Evolutionary conservation across 2,113 vertebrate genomes (phyloP).

Genomic region (Nycticryphes semicollaris): DNA sequence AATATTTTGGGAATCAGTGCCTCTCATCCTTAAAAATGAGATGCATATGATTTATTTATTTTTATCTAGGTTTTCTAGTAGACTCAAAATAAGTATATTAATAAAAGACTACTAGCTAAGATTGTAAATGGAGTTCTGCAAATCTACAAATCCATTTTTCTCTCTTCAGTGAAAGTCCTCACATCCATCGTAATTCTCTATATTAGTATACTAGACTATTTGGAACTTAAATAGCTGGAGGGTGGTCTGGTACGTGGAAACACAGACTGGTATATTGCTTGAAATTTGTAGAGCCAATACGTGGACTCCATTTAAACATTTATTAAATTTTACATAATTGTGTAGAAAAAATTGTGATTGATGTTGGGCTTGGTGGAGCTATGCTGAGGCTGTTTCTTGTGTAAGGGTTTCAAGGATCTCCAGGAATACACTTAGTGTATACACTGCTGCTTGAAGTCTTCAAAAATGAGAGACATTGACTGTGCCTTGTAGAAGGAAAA

Average conservation of each 20-base stretch:
- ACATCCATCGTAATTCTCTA: neutral
- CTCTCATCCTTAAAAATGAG: neutral
- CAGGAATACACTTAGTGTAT: neutral
- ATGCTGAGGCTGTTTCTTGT: neutral
- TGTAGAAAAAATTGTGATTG: neutral
- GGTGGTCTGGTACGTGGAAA: neutral
- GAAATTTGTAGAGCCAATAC: neutral
- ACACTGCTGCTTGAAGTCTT: neutral
- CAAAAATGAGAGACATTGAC: neutral
- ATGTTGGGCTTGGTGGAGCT: neutral
- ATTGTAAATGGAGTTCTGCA: neutral
- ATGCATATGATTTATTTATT: neutral
- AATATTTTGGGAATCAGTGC: neutral
- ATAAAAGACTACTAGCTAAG: neutral
- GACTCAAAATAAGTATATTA: neutral
- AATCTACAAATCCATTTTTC: neutral
- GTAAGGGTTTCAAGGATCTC: neutral
- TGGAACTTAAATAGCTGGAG: neutral
- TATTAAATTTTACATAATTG: neutral
- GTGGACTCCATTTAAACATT: neutral
- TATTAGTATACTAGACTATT: neutral
- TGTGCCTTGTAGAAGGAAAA: neutral
- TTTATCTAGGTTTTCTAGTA: neutral
- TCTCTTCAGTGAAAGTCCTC: neutral
- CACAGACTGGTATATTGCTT: neutral